These are phyloP conservation scores for Solenodon paradoxus DNA, from an alignment of 2,113 vertebrate genomes.

Conservation along the genomic window DNA sequence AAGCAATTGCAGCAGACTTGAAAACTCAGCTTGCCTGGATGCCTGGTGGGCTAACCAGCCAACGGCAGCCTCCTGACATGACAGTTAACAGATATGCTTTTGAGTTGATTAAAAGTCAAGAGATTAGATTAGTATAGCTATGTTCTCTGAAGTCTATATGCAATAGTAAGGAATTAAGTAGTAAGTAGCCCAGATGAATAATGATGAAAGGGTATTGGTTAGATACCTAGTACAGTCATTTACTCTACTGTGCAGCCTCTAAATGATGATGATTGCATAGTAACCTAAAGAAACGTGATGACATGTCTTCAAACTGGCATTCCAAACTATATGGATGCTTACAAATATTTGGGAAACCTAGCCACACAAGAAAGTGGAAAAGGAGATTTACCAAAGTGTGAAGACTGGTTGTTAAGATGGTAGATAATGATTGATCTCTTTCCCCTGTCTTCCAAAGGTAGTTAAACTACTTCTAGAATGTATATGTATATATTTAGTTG, in stretches of 20 bases:
- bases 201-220: background rate
- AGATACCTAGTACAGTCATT: background rate
- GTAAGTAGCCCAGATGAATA: background rate
- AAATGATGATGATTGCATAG: background rate
- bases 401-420: background rate
- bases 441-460: background rate
- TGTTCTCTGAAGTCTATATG: background rate
- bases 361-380: background rate
- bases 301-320: background rate
- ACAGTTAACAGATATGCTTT: background rate
- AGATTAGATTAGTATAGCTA: background rate
- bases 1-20: too few relatives aligned
- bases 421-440: background rate
- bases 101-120: background rate
- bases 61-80: too few relatives aligned
- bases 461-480: background rate
- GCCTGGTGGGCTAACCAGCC: too few relatives aligned
- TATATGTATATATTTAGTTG: background rate
- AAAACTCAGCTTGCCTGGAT: too few relatives aligned
- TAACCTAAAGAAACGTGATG: background rate
- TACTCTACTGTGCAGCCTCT: background rate
- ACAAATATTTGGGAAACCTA: background rate
- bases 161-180: background rate
- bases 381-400: conserved; percentile 20
- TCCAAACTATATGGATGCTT: background rate